A percentile compares a stretch with the other conserved stretches of the same genome.
Evolutionary conservation across 2,113 vertebrate genomes (phyloP).

Genomic region (Phainopepla nitens): DNA sequence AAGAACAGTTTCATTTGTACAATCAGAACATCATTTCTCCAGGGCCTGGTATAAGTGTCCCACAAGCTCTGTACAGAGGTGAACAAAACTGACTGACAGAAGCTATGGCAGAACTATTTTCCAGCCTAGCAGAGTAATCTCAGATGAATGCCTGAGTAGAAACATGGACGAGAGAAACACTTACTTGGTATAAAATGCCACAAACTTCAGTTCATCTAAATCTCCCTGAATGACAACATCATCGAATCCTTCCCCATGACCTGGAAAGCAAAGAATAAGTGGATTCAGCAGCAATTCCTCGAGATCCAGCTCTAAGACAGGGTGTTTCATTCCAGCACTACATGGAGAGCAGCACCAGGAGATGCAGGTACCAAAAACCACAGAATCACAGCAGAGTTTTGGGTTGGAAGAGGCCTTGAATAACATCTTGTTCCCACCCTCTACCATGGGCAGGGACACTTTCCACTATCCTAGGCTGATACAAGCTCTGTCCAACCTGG

Average conservation of each 20-base stretch:
- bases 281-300: not conserved
- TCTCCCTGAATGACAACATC: constrained; percentile 97
- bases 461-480: not conserved
- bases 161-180: not conserved
- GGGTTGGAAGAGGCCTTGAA: not conserved
- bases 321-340: not conserved
- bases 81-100: not conserved
- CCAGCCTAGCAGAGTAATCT: not conserved
- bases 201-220: constrained; percentile 94
- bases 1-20: not conserved
- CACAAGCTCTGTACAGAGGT: not conserved
- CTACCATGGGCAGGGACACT: not conserved
- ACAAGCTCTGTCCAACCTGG: not conserved
- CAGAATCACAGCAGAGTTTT: not conserved
- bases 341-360: not conserved
- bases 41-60: not conserved
- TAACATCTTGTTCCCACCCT: not conserved
- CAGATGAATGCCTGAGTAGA: not conserved
- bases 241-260: constrained; percentile 94
- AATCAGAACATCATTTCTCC: not conserved
- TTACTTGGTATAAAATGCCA: constrained; percentile 97
- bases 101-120: not conserved
- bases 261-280: constrained; percentile 66
- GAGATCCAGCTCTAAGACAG: not conserved
- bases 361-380: not conserved